Percentiles rank a stretch among this genome's conserved stretches.
Conservation (phyloP, 2,113 vertebrate species). For the Leptobrachium leishanense region DNA sequence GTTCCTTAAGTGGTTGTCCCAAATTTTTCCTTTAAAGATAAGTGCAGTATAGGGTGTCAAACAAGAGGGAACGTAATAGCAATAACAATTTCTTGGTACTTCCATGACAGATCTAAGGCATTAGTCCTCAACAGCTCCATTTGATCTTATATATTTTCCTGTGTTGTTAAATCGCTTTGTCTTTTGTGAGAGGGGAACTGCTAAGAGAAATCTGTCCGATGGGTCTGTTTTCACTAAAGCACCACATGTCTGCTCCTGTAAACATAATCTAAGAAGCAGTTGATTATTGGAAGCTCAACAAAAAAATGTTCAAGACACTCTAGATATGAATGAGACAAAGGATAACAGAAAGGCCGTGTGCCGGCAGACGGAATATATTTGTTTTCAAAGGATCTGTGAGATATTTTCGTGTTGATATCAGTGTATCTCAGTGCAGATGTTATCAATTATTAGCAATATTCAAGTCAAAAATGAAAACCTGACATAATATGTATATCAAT, state of each 20-base stretch:
- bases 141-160: neutral
- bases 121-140: neutral
- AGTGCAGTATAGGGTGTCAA: neutral
- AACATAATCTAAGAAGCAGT: conserved; percentile 11
- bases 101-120: neutral
- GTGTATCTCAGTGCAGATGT: conserved; percentile 28
- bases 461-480: conserved; percentile 4
- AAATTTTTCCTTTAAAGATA: neutral
- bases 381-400: conserved; percentile 31
- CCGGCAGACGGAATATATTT: conserved; percentile 36
- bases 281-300: conserved; percentile 23
- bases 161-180: conserved; percentile 3
- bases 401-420: conserved; percentile 30
- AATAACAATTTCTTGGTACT: too few species aligned
- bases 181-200: neutral
- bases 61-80: neutral
- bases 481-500: neutral
- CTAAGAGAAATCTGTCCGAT: neutral
- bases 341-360: conserved; percentile 28
- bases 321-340: conserved; percentile 32
- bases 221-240: conserved; percentile 28
- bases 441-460: conserved; percentile 28
- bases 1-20: neutral
- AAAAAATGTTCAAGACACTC: conserved; percentile 3
- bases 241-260: conserved; percentile 33